Percentiles rank a stretch among this genome's conserved stretches.
Evolutionary conservation across 1,140 invertebrate genomes (phyloP).

Genomic region (Grapholita molesta): DNA sequence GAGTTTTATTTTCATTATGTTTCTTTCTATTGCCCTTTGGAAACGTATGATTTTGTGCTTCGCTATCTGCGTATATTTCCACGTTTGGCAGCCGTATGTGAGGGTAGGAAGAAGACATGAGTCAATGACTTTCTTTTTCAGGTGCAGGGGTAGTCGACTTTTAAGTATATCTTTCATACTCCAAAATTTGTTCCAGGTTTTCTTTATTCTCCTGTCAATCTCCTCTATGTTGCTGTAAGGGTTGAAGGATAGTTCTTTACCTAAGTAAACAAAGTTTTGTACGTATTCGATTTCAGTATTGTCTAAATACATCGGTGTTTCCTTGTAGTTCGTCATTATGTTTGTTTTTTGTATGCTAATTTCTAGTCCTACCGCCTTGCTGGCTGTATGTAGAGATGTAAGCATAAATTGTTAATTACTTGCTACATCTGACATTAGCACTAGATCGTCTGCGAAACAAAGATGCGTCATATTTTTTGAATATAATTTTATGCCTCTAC

Average conservation of each 20-base stretch:
- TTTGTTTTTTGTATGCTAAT: too few species aligned
- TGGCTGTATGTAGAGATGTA: too few species aligned
- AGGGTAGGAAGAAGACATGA: constrained; percentile 17
- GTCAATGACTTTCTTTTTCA: constrained; percentile 31
- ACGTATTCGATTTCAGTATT: too few species aligned
- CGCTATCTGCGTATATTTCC: constrained; percentile 12
- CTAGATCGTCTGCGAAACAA: too few species aligned
- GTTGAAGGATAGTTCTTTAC: constrained; percentile 78
- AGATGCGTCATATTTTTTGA: too few species aligned
- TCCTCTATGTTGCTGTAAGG: constrained; percentile 27
- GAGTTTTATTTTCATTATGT: too few species aligned
- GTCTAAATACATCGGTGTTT: too few species aligned
- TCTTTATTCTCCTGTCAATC: constrained; percentile 23
- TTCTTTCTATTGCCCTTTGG: neutral
- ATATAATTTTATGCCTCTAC: too few species aligned
- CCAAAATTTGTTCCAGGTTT: constrained; percentile 30
- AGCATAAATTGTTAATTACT: too few species aligned
- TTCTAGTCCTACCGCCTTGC: too few species aligned
- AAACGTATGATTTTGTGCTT: neutral
- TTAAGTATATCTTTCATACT: constrained; percentile 29
- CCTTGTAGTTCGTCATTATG: too few species aligned
- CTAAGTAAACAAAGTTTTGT: neutral
- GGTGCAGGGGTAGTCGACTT: constrained; percentile 8
- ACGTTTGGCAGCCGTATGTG: constrained; percentile 22
- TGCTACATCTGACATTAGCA: neutral